Evolutionary conservation across 64 coral and sea anemone genomes (phyloP).

Genomic region (Acropora tenuis): DNA sequence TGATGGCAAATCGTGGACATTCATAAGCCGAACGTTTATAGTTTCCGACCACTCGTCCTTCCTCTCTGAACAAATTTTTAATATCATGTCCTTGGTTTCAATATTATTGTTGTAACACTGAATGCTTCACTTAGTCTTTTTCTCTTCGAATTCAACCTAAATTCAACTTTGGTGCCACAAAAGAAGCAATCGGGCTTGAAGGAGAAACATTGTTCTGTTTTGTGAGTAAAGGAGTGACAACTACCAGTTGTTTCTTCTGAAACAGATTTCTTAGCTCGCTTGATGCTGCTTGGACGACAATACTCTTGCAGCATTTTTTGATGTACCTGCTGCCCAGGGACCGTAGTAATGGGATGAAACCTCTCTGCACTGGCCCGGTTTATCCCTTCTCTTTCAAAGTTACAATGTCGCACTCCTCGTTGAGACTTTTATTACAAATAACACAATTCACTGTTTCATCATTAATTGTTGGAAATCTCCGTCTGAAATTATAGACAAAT

Average conservation of each 20-base stretch:
- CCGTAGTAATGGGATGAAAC: conserved; percentile 1
- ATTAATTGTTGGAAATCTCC: neutral
- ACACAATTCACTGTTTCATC: conserved; percentile 14
- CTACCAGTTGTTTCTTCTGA: neutral
- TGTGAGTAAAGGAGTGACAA: neutral
- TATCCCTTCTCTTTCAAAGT: conserved; percentile 22
- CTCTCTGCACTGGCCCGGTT: conserved; percentile 44
- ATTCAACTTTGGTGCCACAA: conserved; percentile 52
- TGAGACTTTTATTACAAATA: conserved; percentile 22
- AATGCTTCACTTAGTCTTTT: conserved; percentile 35
- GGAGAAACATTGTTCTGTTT: conserved; percentile 37
- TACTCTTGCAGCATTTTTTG: conserved; percentile 18
- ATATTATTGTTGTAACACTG: conserved; percentile 57
- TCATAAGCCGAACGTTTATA: conserved; percentile 21
- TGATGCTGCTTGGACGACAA: neutral
- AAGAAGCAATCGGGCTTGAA: conserved; percentile 62
- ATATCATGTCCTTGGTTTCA: conserved; percentile 53
- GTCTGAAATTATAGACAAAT: neutral
- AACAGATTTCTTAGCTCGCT: neutral
- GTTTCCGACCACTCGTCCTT: conserved; percentile 45
- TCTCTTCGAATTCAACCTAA: neutral
- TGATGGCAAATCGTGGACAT: conserved; percentile 31
- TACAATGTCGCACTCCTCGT: conserved; percentile 2
- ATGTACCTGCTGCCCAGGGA: conserved; percentile 33
- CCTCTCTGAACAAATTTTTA: conserved; percentile 57